Base-by-base conservation (phyloP, 53 echinoderm and acorn worm genomes). In the Apostichopus leukothele region DNA sequence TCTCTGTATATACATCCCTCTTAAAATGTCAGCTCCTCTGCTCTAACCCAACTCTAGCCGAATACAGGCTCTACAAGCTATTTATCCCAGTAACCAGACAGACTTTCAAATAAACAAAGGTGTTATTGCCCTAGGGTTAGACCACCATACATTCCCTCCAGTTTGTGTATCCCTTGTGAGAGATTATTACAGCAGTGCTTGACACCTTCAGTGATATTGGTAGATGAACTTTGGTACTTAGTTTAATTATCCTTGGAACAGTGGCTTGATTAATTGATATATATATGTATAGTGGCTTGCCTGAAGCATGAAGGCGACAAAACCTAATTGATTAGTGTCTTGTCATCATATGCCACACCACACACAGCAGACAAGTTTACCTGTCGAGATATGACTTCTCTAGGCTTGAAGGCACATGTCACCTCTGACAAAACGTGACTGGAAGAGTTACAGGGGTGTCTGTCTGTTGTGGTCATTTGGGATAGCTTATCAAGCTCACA, bases 211-310 rank as follows among this genome's bases (percentile, higher is more conserved):
- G 79, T 79, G n/a, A 19, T 13, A 51, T 53, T 79, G 79, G 25
- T 79, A n/a, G 14, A 52, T 79, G 79, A 79, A 79, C 79, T 79
- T 79, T 52, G 52, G 79, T 79, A 79, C 79, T 79, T 79, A 79
- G 79, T 79, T 79, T 79, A 79, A 79, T 79, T 79, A 79, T 53
- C 79, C 54, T 19, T 52, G 51, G 79, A 79, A 79, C 51, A 79
- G 79, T 14, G 27, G 79, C 18, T 79, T 79, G 79, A 79, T 79
- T 79, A 79, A 79, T 79, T 79, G 79, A 79, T 54, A 50, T 14
- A 7, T 77, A 53, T 18, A 51, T 54, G 12, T 14, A 5, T 39
- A 51, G 50, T 53, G 3, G 53, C 79, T 9, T 54, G 54, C 79
- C 79, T n/a, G 18, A 5, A 14, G 79, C n/a, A 18, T 16, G 18